Evolutionary conservation across 2,113 vertebrate species (phyloP).

Genomic region (Balaenoptera acutorostrata): DNA sequence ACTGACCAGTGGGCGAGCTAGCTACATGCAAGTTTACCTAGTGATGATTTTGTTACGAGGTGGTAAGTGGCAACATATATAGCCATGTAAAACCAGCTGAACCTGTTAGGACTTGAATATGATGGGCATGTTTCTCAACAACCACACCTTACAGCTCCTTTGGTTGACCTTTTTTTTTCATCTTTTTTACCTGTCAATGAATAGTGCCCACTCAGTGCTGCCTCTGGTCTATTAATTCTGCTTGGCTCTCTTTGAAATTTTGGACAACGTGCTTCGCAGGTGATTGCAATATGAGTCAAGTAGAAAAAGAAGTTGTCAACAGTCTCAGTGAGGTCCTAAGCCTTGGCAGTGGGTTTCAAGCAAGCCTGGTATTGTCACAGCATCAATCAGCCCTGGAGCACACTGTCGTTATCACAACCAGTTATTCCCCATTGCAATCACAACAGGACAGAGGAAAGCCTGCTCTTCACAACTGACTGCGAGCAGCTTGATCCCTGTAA

Average conservation of each 20-base stretch:
- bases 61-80: not conserved
- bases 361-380: conserved; percentile 38
- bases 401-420: conserved; percentile 59
- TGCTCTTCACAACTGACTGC: not conserved
- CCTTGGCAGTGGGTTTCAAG: conserved; percentile 41
- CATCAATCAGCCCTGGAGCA: conserved; percentile 32
- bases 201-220: conserved; percentile 4
- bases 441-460: not conserved
- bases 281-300: conserved; percentile 38
- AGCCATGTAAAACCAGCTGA: conserved; percentile 48
- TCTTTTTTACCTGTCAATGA: not conserved
- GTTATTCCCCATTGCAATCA: conserved; percentile 23
- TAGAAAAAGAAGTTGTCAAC: conserved; percentile 62
- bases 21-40: not conserved
- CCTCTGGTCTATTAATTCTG: not conserved
- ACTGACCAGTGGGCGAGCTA: not conserved
- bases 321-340: conserved; percentile 37
- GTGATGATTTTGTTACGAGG: conserved; percentile 51
- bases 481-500: not conserved
- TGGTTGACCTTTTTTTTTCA: not conserved
- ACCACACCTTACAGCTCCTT: not conserved
- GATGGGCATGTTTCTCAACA: conserved; percentile 28
- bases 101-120: conserved; percentile 40
- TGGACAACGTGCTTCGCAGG: conserved; percentile 26
- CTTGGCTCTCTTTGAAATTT: conserved; percentile 51